Percentiles rank a stretch among this genome's conserved stretches.
These are phyloP conservation scores for Ganaspis brasiliensis DNA, from an alignment of 2,888 invertebrate genomes.

Conservation along the genomic window DNA sequence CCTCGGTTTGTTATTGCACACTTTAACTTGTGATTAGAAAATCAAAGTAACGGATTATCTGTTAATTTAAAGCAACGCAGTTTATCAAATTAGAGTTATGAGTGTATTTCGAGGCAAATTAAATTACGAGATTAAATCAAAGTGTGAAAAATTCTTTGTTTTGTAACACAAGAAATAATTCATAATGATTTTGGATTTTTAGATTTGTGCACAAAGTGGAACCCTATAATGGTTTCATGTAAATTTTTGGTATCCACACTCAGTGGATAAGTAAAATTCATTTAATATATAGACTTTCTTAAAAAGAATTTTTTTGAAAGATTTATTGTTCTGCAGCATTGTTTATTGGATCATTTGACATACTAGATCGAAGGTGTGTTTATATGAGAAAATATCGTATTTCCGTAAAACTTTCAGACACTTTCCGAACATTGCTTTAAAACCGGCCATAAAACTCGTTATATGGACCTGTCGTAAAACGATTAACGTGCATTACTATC, in stretches of 20 bases:
- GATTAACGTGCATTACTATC: slow-evolving; percentile 26
- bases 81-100: neutral
- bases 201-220: too few species aligned
- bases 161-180: too few species aligned
- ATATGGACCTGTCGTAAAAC: slow-evolving; percentile 25
- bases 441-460: slow-evolving; percentile 29
- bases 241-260: too few species aligned
- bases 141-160: too few species aligned
- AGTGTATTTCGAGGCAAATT: neutral
- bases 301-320: neutral
- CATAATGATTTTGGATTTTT: too few species aligned
- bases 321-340: neutral
- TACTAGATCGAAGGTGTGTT: neutral
- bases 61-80: neutral
- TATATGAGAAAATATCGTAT: neutral
- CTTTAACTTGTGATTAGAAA: slow-evolving; percentile 5
- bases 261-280: neutral
- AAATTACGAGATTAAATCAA: too few species aligned
- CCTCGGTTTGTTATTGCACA: neutral
- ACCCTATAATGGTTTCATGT: too few species aligned
- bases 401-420: slow-evolving; percentile 11
- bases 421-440: neutral
- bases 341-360: slow-evolving; percentile 24
- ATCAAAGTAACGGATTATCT: neutral
- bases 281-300: neutral